These are phyloP conservation scores for Epicampocera succincta DNA, from an alignment of 2,888 invertebrate genomes.

Conservation along the genomic window DNA sequence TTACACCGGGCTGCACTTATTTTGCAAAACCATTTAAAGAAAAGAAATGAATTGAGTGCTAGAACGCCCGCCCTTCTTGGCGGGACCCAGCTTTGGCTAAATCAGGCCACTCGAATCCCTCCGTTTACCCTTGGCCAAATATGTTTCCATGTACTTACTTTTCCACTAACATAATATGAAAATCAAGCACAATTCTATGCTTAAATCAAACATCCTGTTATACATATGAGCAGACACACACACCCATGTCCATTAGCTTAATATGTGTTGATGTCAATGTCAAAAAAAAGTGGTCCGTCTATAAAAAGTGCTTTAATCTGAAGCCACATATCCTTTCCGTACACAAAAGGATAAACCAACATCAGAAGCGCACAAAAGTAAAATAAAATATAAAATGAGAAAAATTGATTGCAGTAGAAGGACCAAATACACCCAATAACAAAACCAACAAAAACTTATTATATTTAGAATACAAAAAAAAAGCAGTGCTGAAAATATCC, in stretches of 20 bases:
- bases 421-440: background rate
- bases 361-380: background rate
- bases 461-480: background rate
- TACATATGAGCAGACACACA: background rate
- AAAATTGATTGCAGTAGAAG: background rate
- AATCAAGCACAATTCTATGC: too few relatives aligned
- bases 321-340: constrained; percentile 37
- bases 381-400: background rate
- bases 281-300: constrained; percentile 33
- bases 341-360: constrained; percentile 10
- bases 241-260: background rate
- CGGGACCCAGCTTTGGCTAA: too few relatives aligned
- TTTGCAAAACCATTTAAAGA: too few relatives aligned
- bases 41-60: too few relatives aligned
- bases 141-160: too few relatives aligned
- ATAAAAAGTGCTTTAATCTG: constrained; percentile 53
- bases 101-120: too few relatives aligned
- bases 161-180: too few relatives aligned
- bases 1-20: too few relatives aligned
- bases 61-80: too few relatives aligned
- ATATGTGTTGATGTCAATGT: background rate
- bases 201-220: too few relatives aligned
- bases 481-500: background rate
- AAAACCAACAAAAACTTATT: background rate
- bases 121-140: too few relatives aligned